These are phyloP conservation scores for Anthonomus grandis DNA, from an alignment of 1,140 invertebrate genomes.

Conservation along the genomic window DNA sequence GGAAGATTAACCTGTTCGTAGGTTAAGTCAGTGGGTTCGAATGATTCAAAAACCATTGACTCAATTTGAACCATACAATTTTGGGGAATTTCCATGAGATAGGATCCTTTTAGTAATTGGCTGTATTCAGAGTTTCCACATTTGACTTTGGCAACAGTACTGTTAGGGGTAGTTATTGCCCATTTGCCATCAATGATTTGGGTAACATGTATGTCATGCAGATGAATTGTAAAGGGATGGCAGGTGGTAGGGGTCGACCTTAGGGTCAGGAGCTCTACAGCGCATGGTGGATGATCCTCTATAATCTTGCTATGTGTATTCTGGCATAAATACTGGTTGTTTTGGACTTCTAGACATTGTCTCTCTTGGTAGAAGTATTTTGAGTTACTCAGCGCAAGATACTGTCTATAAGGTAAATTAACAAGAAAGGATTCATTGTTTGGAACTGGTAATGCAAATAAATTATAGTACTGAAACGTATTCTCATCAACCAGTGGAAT, in stretches of 20 bases:
- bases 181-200: conserved; percentile 17
- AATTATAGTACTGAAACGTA: conserved; percentile 12
- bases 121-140: conserved; percentile 5
- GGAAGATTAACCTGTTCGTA: conserved; percentile 7
- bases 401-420: conserved; percentile 13
- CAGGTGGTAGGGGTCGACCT: conserved; percentile 11
- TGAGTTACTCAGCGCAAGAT: conserved; percentile 4
- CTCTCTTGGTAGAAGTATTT: conserved; percentile 8
- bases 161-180: conserved; percentile 1
- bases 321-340: conserved; percentile 5
- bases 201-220: background rate
- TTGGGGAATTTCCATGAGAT: conserved; percentile 6
- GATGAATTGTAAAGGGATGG: conserved; percentile 7
- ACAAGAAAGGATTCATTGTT: conserved; percentile 7
- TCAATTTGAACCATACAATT: conserved; percentile 10
- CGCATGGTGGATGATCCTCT: conserved; percentile 11
- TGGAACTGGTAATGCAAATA: conserved; percentile 9
- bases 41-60: conserved; percentile 6
- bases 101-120: conserved; percentile 8
- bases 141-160: background rate
- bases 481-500: conserved; percentile 13
- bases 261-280: conserved; percentile 6
- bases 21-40: background rate
- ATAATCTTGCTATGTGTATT: background rate
- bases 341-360: conserved; percentile 3